Base-by-base conservation (phyloP, 2,113 vertebrate species). In the Junco hyemalis region DNA sequence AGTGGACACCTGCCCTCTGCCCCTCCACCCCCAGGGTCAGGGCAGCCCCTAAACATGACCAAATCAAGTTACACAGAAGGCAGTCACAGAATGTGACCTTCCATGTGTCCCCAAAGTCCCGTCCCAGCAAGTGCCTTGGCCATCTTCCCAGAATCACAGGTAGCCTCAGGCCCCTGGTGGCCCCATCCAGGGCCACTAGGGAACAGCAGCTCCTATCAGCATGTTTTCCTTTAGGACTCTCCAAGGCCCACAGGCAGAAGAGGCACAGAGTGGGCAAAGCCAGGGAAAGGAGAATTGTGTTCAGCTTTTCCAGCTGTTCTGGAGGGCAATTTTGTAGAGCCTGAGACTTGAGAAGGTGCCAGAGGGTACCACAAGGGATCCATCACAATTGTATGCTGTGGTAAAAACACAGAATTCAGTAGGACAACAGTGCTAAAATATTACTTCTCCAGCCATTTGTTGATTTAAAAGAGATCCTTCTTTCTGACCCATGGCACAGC, bases 181-280 rank as follows among this genome's bases (percentile, higher is more conserved):
- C 14, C 36, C 31, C n/a, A 20, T 23, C 44, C 71, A 63, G 50
- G 38, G 17, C 25, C 57, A 23, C 13, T 2, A 28, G 61, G 51
- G 57, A 77, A 33, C 4, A 82, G 26, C 33, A 71, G 6, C 72
- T 48, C 54, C 56, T 29, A 56, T 17, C 18, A 89, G 6, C 5
- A 20, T 42, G 4, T 25, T 51, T 36, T 36, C 33, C 54, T 71
- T 28, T 42, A 23, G 61, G 60, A 25, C 18, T 11, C 4, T 9
- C 78, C 44, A 53, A 33, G 23, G 31, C 38, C 33, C 18, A 60
- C 42, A 57, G 0, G 33, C 21, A 71, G 35, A 81, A 81, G 31
- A 54, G 35, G 8, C 51, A 85, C 0, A 0, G 60, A 70, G 12
- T 1, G 35, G 25, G 56, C 25, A 63, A 85, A 89, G 16, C 20